Evolutionary conservation across 1,140 invertebrate genomes (phyloP).

Genomic region (Euwallacea similis): DNA sequence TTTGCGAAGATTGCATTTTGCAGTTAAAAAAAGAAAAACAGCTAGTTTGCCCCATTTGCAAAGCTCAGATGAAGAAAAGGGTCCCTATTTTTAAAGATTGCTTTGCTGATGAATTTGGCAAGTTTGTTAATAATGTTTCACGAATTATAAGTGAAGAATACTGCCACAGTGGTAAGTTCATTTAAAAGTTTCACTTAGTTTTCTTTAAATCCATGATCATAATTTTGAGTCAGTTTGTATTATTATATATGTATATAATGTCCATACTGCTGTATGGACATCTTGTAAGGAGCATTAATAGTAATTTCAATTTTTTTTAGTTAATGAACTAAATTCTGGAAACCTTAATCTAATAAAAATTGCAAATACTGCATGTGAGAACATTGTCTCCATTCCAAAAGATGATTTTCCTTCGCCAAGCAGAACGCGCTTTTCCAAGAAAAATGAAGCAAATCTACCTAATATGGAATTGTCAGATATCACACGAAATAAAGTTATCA

Average conservation of each 20-base stretch:
- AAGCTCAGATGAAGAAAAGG: slow-evolving; percentile 20
- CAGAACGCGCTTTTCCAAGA: background rate
- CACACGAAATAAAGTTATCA: slow-evolving; percentile 8
- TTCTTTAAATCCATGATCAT: background rate
- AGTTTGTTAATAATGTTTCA: slow-evolving; percentile 25
- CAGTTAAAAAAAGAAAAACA: background rate
- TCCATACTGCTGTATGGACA: too few species aligned
- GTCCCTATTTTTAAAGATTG: slow-evolving; percentile 27
- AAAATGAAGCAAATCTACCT: background rate
- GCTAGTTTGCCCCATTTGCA: slow-evolving; percentile 32
- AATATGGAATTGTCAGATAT: background rate
- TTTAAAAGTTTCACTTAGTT: background rate
- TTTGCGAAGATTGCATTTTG: slow-evolving; percentile 29
- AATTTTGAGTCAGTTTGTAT: too few species aligned
- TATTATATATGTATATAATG: too few species aligned
- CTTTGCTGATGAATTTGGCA: slow-evolving; percentile 25
- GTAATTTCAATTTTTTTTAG: slow-evolving; percentile 6
- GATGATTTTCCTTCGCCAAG: background rate
- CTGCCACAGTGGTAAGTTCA: slow-evolving; percentile 27
- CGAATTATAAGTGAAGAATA: slow-evolving; percentile 33
- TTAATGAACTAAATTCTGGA: slow-evolving; percentile 3
- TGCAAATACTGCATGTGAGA: background rate
- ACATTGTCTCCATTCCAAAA: background rate
- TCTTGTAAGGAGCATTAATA: background rate
- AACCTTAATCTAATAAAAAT: slow-evolving; percentile 8